Evolutionary conservation across 1,140 invertebrate genomes (phyloP).

Genomic region (Drosophila busckii): DNA sequence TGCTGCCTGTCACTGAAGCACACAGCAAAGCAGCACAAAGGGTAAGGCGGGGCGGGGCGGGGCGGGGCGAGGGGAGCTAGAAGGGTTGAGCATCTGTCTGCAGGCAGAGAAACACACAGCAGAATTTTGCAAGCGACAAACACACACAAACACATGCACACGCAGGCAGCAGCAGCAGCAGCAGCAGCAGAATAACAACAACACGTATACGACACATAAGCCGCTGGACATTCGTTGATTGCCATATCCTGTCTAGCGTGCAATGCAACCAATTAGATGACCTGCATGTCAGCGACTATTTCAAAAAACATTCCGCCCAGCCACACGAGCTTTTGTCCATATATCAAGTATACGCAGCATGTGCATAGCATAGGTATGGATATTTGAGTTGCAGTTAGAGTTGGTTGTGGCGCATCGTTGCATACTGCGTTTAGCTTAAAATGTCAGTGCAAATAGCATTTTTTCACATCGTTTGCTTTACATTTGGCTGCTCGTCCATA

Average conservation of each 20-base stretch:
- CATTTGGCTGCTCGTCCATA: slow-evolving; percentile 34
- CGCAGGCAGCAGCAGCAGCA: slow-evolving; percentile 2
- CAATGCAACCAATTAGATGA: slow-evolving; percentile 67
- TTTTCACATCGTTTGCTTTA: slow-evolving; percentile 44
- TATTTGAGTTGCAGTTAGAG: not conserved
- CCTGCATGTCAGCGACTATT: slow-evolving; percentile 34
- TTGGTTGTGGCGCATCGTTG: slow-evolving; percentile 2
- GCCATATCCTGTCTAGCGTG: slow-evolving; percentile 48
- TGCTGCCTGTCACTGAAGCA: too few species aligned
- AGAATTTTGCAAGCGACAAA: too few species aligned
- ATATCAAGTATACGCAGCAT: slow-evolving; percentile 6
- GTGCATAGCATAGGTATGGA: not conserved
- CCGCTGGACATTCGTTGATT: slow-evolving; percentile 70
- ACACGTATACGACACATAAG: slow-evolving; percentile 34
- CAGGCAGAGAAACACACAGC: too few species aligned
- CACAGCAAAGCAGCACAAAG: too few species aligned
- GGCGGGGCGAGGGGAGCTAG: not conserved
- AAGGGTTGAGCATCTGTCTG: too few species aligned
- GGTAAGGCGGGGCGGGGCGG: too few species aligned
- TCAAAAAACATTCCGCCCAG: slow-evolving; percentile 1
- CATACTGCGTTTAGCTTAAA: slow-evolving; percentile 43
- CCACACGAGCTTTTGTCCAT: not conserved
- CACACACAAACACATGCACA: too few species aligned
- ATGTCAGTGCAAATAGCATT: slow-evolving; percentile 56
- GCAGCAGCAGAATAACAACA: not conserved